These are phyloP conservation scores for Periplaneta americana DNA, from an alignment of 1,140 invertebrate species.

Conservation along the genomic window DNA sequence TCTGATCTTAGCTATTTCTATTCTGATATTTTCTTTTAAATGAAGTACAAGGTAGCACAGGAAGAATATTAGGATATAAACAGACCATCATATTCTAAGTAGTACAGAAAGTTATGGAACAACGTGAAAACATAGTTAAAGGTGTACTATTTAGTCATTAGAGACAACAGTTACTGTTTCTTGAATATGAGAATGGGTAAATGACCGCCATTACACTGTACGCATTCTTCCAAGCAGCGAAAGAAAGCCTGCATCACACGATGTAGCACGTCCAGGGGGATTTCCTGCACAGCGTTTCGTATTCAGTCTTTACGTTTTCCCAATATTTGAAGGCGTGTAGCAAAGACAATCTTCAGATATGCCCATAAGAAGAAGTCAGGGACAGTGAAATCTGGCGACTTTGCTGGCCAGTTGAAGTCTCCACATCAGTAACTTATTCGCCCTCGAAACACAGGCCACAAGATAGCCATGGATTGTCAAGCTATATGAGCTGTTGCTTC, in stretches of 20 bases:
- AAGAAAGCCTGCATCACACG: not conserved
- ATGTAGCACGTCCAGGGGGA: not conserved
- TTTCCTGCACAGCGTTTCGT: not conserved
- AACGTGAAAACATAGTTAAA: not conserved
- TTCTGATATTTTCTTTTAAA: too few relatives aligned
- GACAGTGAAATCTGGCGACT: conserved; percentile 27
- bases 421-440: not conserved
- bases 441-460: not conserved
- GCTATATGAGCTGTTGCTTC: too few relatives aligned
- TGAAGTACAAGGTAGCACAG: too few relatives aligned
- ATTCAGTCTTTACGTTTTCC: not conserved
- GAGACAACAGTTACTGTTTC: too few relatives aligned
- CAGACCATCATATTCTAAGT: not conserved
- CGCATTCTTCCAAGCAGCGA: not conserved
- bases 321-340: not conserved
- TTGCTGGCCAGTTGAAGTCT: conserved; percentile 19
- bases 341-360: conserved; percentile 19
- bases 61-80: too few relatives aligned
- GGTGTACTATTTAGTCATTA: too few relatives aligned
- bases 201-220: not conserved
- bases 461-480: too few relatives aligned
- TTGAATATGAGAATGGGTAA: not conserved
- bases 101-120: not conserved
- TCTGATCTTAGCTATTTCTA: too few relatives aligned
- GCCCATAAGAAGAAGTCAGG: too few relatives aligned